These are phyloP conservation scores for Cantharis rufa DNA, from an alignment of 2,888 invertebrate species.

Conservation along the genomic window DNA sequence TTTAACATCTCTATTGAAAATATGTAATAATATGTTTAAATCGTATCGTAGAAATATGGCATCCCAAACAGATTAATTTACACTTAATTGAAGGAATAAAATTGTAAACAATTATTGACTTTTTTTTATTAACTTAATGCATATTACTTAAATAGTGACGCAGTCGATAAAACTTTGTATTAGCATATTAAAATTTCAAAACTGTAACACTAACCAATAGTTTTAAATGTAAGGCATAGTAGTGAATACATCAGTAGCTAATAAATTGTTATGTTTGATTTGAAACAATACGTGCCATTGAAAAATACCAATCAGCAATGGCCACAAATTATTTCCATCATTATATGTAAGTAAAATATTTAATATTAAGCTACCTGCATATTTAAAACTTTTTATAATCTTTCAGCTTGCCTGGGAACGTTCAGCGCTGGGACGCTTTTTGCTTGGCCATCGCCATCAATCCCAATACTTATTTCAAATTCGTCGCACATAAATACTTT, in stretches of 20 bases:
- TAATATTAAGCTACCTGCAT: constrained; percentile 12
- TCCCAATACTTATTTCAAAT: constrained; percentile 43
- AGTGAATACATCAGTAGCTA: background rate
- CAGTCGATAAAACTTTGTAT: background rate
- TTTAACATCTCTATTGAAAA: background rate
- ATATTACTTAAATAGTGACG: background rate
- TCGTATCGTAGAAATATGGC: background rate
- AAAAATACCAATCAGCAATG: background rate
- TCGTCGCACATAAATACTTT: constrained; percentile 40
- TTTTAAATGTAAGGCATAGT: background rate
- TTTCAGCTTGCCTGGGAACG: constrained; percentile 33
- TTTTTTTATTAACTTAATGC: background rate
- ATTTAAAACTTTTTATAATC: constrained; percentile 5
- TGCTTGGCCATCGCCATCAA: constrained; percentile 49
- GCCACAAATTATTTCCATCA: constrained; percentile 25
- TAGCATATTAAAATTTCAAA: background rate
- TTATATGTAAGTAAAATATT: constrained; percentile 26
- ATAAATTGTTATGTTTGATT: background rate
- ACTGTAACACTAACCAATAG: background rate
- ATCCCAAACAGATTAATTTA: background rate
- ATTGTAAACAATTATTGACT: background rate
- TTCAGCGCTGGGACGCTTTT: constrained; percentile 39
- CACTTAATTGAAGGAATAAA: background rate
- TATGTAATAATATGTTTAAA: background rate
- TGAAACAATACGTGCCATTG: background rate